Base-by-base conservation (phyloP, 2,797 vertebrate genomes). In the Onychomys leucogaster region DNA sequence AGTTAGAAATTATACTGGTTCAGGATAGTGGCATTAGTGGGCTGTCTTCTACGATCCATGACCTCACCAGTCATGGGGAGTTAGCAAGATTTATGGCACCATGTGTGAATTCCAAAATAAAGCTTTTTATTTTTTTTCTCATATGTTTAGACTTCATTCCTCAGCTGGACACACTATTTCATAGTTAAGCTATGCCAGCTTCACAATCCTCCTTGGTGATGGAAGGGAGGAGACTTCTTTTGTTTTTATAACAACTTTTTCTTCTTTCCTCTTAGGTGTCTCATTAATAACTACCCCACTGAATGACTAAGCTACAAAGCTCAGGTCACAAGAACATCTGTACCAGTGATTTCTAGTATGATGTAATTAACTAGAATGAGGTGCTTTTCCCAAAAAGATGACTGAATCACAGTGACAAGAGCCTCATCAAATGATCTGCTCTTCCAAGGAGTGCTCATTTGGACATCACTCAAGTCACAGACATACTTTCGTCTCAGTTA, bases 391-490 rank as follows among this genome's bases (percentile, higher is more conserved):
- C 8, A 94, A 65, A 90, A 5, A 73, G 32, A 73, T 34, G 14
- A 34, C n/a, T 80, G 61, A 81, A 77, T 75, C 71, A 65, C 5
- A 65, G 67, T 63, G n/a, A 17, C 41, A 90, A 9, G 7, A 73
- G 13, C 91, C 55, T 81, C 29, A 71, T 78, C 21, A 61, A 83
- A 55, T 87, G n/a, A 80, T 46, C 43, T 77, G 11, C 0, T 82
- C 1, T 90, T 84, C 19, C 55, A 19, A 5, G 19, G 1, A 71
- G 19, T 29, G 16, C 5, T 61, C 32, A 32, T 5, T 21, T 75
- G 91, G 37, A 93, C 16, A 89, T 93, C 25, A 83, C 21, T 80
- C 13, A 71, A 43, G 69, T 81, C 6, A 84, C 90, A 97, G 43
- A 46, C 43, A 52, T n/a, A 55, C 4, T 80, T 76, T 67, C 16